These are phyloP conservation scores for Pipra filicauda DNA, from an alignment of 2,113 vertebrate genomes.

Conservation along the genomic window DNA sequence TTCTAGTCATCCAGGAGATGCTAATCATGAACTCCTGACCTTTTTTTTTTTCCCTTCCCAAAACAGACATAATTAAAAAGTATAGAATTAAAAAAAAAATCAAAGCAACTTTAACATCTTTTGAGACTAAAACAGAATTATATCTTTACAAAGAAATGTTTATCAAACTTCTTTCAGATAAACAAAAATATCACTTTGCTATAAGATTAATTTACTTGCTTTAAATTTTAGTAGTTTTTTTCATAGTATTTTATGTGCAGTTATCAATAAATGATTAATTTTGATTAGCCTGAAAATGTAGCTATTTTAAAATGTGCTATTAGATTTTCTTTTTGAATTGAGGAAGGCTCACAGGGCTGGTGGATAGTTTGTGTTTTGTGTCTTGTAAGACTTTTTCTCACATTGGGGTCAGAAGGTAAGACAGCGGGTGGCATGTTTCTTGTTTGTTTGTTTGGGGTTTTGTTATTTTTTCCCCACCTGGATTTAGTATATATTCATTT, in stretches of 20 bases:
- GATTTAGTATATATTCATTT: neutral
- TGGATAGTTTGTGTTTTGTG: neutral
- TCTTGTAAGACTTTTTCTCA: neutral
- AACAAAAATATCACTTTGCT: neutral
- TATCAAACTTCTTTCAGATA: neutral
- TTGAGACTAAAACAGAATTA: neutral
- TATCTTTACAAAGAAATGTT: neutral
- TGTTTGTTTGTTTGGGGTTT: neutral
- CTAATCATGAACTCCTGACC: neutral
- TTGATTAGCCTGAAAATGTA: neutral
- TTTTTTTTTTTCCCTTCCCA: neutral
- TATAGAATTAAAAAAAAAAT: neutral
- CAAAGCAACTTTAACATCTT: neutral
- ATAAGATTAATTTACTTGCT: neutral
- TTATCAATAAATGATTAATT: neutral
- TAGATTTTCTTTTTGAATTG: neutral
- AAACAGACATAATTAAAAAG: neutral
- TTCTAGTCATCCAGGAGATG: neutral
- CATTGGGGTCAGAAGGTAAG: neutral
- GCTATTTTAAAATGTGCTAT: neutral
- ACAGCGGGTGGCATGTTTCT: neutral
- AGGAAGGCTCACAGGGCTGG: neutral
- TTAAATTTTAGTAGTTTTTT: neutral
- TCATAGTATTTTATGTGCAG: neutral
- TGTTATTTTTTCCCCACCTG: neutral